These are phyloP conservation scores for Candidula unifasciata DNA, from an alignment of 2,888 invertebrate genomes.

Conservation along the genomic window DNA sequence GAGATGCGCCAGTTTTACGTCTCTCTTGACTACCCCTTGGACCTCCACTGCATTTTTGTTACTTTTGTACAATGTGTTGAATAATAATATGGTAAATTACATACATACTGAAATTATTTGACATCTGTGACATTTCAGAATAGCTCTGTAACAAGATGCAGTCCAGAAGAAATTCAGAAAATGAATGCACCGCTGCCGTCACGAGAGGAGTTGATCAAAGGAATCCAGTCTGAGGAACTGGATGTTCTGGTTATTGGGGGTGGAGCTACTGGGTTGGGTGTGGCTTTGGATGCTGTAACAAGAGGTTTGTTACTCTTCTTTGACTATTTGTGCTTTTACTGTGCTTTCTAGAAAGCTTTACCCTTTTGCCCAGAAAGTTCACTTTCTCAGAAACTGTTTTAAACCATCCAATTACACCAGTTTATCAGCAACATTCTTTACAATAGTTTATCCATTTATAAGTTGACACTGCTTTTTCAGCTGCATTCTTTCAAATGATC, in stretches of 20 bases:
- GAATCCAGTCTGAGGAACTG: constrained; percentile 82
- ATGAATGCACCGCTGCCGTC: constrained; percentile 66
- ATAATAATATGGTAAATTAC: constrained; percentile 32
- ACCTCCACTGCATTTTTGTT: too few species aligned
- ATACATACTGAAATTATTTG: not conserved
- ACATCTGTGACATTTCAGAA: constrained; percentile 3
- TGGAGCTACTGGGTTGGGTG: constrained; percentile 97
- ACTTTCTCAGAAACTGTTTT: too few species aligned
- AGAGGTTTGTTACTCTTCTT: constrained; percentile 83
- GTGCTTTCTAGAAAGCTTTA: too few species aligned
- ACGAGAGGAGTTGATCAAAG: constrained; percentile 67
- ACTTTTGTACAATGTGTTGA: too few species aligned
- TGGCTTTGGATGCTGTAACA: constrained; percentile 94
- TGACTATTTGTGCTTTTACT: not conserved
- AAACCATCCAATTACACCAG: too few species aligned
- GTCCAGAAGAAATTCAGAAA: constrained; percentile 54
- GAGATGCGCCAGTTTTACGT: too few species aligned
- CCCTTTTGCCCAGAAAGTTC: too few species aligned
- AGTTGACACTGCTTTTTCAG: too few species aligned
- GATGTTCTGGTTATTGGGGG: constrained; percentile 97
- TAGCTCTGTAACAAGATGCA: not conserved
- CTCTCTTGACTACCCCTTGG: too few species aligned
- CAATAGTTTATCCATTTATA: too few species aligned
- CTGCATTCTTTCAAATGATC: too few species aligned
- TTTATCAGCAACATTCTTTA: too few species aligned